Evolutionary conservation across 2,888 invertebrate species (phyloP), one percentile per base, ranked within the genome.

Genomic region (Eupithecia subfuscata): DNA sequence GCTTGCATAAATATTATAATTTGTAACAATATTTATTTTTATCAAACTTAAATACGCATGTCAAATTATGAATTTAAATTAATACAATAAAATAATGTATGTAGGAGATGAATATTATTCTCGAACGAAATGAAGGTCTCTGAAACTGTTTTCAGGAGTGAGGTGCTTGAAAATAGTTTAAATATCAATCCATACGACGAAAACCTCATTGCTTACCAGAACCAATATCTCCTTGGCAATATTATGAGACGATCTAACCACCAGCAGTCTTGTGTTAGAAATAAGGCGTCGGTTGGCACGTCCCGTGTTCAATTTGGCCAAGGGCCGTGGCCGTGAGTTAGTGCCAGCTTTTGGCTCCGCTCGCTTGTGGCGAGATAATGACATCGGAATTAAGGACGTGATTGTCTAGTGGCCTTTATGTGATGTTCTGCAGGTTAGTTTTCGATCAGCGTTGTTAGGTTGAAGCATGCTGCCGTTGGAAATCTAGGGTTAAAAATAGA

Each of bases 291-390:
- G 68, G 78, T 76, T 82, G 82, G 82, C 82, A 80, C 80, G 80
- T 80, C 70, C 64, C 73, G 72, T 74, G 78, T 78, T 78, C 80
- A 80, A 82, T 82, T 82, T 80, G 82, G 82, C 82, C 78, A 79
- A 80, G 82, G 80, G 78, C 77, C 79, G 79, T 73, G 74, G 68
- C 68, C 80, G 76, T 82, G 75, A 82, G 81, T 82, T 80, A 82
- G 81, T 75, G 80, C 63, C 63, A 73, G 69, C 79, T 78, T 80
- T 82, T 82, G 82, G 80, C 79, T 80, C 79, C 71, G 69, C 37
- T 74, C 74, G 74, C 74, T 70, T 73, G 80, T 76, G 78, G 78
- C 74, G 64, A 79, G 80, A 77, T 82, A 82, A 82, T 82, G 80
- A 79, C 82, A 79, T 77, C 71, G 79, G 75, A 79, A 80, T 80